Evolutionary conservation across 2,113 vertebrate genomes (phyloP).

Genomic region (Aegotheles bennettii): DNA sequence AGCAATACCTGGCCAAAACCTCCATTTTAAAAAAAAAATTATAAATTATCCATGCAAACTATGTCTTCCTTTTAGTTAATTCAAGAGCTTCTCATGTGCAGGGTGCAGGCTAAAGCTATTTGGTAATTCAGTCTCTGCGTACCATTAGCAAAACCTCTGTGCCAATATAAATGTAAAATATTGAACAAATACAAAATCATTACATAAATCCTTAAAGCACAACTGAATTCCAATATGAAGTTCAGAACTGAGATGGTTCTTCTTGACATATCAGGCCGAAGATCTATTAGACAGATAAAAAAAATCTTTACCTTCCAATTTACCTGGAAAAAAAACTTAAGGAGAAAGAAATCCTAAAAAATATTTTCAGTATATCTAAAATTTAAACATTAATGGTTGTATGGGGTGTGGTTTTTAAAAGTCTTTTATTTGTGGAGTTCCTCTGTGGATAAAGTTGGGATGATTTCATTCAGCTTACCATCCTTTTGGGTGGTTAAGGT

Average conservation of each 20-base stretch:
- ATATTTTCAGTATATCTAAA: background rate
- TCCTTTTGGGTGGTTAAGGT: background rate
- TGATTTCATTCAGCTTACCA: background rate
- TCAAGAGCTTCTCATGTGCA: background rate
- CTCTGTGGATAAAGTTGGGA: background rate
- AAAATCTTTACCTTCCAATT: background rate
- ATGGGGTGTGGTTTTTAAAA: background rate
- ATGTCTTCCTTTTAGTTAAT: background rate
- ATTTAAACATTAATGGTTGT: background rate
- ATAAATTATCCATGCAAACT: background rate
- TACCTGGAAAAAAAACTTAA: background rate
- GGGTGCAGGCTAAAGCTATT: background rate
- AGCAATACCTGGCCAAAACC: background rate
- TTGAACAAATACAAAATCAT: background rate
- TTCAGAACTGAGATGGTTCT: background rate
- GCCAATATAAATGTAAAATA: background rate
- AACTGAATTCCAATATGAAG: background rate
- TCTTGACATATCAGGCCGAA: background rate
- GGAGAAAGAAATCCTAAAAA: background rate
- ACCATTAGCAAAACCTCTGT: background rate
- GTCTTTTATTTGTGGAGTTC: background rate
- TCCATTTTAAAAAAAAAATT: background rate
- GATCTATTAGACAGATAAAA: background rate
- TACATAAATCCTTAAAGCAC: background rate
- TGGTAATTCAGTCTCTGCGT: background rate